Percentiles rank a stretch among this genome's conserved stretches.
phyloP scores from a whole-genome alignment of 1,140 invertebrate genomes.

The Drosophila watanabei region DNA sequence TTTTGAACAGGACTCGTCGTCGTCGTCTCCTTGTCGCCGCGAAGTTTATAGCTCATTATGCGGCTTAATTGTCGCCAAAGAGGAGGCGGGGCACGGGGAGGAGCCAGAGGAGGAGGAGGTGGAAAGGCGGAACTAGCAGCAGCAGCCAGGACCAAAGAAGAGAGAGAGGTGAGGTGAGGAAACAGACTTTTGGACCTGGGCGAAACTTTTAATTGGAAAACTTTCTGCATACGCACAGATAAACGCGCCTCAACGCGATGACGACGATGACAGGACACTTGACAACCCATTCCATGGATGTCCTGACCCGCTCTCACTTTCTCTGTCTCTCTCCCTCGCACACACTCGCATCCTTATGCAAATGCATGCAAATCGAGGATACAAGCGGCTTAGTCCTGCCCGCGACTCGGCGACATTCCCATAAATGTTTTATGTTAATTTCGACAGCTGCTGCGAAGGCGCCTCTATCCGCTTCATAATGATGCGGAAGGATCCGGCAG shows the following conservation, averaged over 20 bases:
- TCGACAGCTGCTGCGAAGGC: conserved; percentile 37
- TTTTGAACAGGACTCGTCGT: conserved; percentile 25
- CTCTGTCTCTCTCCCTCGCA: conserved; percentile 16
- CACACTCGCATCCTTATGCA: conserved; percentile 33
- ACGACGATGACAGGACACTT: conserved; percentile 38
- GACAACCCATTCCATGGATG: conserved; percentile 40
- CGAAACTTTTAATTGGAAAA: conserved; percentile 81
- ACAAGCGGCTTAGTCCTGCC: conserved; percentile 46
- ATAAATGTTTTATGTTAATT: conserved; percentile 81
- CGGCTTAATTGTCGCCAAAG: conserved; percentile 67
- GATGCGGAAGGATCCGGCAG: conserved; percentile 29
- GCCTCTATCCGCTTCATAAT: conserved; percentile 16
- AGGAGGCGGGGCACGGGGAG: background rate
- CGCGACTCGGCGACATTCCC: conserved; percentile 58
- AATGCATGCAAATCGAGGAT: conserved; percentile 54
- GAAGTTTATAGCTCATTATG: conserved; percentile 79
- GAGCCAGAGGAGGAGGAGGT: background rate
- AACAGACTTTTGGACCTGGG: conserved; percentile 45
- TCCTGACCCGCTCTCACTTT: background rate
- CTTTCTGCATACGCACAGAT: conserved; percentile 80
- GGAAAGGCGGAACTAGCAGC: background rate
- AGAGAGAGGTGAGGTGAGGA: background rate
- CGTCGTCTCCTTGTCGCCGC: conserved; percentile 32
- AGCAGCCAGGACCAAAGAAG: conserved; percentile 8
- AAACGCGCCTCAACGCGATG: conserved; percentile 52